A percentile compares a stretch with the other conserved stretches of the same genome.
Evolutionary conservation across 37 sponge, comb jelly and placozoan species (phyloP).

Genomic region (Bolinopsis microptera): DNA sequence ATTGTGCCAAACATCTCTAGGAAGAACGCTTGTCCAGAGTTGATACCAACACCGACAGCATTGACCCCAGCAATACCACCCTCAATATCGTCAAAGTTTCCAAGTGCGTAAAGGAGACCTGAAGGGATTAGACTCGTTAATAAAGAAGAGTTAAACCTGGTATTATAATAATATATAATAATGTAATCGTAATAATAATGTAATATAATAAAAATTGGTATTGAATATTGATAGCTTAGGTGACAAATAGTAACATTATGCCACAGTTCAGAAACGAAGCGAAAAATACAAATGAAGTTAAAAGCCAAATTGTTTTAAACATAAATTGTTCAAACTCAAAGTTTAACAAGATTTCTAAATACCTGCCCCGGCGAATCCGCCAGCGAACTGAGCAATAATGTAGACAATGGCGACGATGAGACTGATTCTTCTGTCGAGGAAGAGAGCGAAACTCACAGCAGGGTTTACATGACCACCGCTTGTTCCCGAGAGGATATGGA

Average conservation of each 20-base stretch:
- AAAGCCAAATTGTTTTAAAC: no score
- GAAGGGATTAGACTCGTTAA: no score
- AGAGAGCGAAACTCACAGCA: slow-evolving; percentile 28
- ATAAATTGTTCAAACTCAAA: no score
- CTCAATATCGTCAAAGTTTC: not conserved
- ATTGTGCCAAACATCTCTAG: slow-evolving; percentile 55
- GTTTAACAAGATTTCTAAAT: no score
- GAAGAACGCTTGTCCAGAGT: slow-evolving; percentile 29
- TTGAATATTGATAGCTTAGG: no score
- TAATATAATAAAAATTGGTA: no score
- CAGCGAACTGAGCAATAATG: slow-evolving; percentile 9
- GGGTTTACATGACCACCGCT: slow-evolving; percentile 56
- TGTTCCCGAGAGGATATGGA: not conserved
- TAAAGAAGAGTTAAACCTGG: no score
- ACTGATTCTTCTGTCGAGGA: slow-evolving; percentile 15
- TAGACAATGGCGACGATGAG: not conserved
- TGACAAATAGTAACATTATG: no score
- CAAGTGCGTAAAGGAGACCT: not conserved
- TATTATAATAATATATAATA: no score
- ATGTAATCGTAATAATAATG: no score
- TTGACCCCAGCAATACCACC: not conserved
- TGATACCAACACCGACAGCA: not conserved
- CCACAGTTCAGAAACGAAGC: no score
- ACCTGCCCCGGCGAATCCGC: slow-evolving; percentile 64
- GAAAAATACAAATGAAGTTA: no score